These are phyloP conservation scores for Sorex araneus DNA, from an alignment of 2,113 vertebrate genomes.

Conservation along the genomic window DNA sequence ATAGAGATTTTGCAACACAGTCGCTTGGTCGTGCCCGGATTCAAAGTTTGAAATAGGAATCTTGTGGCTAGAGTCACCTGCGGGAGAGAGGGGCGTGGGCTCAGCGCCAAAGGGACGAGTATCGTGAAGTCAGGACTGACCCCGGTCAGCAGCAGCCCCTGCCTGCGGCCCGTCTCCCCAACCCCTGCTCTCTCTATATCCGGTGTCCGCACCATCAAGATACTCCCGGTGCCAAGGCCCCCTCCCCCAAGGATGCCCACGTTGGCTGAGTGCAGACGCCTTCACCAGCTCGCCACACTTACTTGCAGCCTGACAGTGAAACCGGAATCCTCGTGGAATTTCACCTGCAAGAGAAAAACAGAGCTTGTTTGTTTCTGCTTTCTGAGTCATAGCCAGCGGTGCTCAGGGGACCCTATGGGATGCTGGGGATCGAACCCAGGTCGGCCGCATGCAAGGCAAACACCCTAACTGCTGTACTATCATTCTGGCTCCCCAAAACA, in stretches of 20 bases:
- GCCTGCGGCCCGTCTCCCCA: neutral
- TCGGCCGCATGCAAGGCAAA: too few species aligned
- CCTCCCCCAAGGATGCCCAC: neutral
- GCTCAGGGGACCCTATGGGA: too few species aligned
- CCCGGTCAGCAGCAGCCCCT: too few species aligned
- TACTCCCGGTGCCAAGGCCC: neutral
- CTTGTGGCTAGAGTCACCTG: slow-evolving; percentile 90
- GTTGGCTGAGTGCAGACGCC: neutral
- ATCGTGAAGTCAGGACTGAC: too few species aligned
- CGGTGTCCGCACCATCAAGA: neutral
- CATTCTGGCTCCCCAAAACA: neutral
- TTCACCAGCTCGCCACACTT: slow-evolving; percentile 74
- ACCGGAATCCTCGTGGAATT: slow-evolving; percentile 91
- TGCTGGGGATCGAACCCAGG: too few species aligned
- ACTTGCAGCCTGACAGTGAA: slow-evolving; percentile 91
- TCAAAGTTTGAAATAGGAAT: slow-evolving; percentile 90
- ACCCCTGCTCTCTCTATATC: neutral
- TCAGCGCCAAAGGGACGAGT: too few species aligned
- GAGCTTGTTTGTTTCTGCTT: too few species aligned
- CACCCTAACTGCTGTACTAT: neutral
- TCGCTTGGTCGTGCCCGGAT: slow-evolving; percentile 78
- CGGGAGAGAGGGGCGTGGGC: neutral
- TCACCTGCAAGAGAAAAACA: slow-evolving; percentile 83
- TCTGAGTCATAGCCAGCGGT: neutral
- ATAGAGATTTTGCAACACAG: slow-evolving; percentile 85